A percentile compares a stretch with the other conserved stretches of the same genome.
Evolutionary conservation across 2,888 invertebrate species (phyloP).

Genomic region (Clunio marinus): DNA sequence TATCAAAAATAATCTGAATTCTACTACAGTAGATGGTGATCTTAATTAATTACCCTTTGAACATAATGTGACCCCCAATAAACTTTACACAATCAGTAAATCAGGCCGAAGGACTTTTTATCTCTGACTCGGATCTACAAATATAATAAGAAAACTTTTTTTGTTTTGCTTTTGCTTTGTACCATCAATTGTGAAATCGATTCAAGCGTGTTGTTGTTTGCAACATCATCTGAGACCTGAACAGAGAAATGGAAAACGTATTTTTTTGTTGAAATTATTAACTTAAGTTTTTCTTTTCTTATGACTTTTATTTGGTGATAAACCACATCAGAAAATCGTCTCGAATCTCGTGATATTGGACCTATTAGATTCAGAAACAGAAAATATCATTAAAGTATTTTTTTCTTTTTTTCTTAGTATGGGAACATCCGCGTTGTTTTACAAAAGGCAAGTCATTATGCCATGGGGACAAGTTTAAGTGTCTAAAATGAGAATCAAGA

Average conservation of each 20-base stretch:
- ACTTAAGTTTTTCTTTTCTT: too few species aligned
- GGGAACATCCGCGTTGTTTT: too few species aligned
- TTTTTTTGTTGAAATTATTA: too few species aligned
- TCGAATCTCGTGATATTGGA: too few species aligned
- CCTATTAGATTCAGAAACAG: too few species aligned
- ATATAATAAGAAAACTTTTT: slow-evolving; percentile 3
- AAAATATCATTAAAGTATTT: too few species aligned
- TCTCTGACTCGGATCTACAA: slow-evolving; percentile 5
- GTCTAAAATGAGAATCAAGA: slow-evolving; percentile 36
- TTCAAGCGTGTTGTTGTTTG: neutral
- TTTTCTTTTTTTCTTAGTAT: neutral
- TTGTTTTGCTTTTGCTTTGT: too few species aligned
- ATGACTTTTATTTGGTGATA: too few species aligned
- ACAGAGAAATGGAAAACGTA: neutral
- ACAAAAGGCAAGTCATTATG: too few species aligned
- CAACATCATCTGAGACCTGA: slow-evolving; percentile 11
- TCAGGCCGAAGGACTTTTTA: neutral
- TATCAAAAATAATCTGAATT: neutral
- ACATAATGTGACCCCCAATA: neutral
- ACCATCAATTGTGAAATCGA: neutral
- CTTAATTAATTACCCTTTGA: neutral
- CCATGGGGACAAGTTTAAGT: neutral
- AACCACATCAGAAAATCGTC: too few species aligned
- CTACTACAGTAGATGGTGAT: too few species aligned
- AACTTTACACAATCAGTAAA: neutral